Evolutionary conservation across 1,140 invertebrate genomes (phyloP).

Genomic region (Drosophila tani): DNA sequence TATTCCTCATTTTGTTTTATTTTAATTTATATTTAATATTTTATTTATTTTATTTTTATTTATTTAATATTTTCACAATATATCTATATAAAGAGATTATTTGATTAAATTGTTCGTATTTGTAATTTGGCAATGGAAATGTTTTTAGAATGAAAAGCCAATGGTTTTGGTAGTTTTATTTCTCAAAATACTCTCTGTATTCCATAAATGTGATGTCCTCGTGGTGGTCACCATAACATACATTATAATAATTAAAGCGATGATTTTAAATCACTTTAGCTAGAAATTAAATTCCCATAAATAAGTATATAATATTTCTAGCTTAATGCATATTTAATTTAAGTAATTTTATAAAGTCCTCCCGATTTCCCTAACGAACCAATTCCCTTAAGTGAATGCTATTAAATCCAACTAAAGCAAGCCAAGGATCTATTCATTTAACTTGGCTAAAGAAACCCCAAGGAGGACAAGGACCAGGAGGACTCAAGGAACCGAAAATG

Average conservation of each 20-base stretch:
- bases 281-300: neutral
- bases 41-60: neutral
- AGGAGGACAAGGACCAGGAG: conserved; percentile 8
- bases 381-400: conserved; percentile 11
- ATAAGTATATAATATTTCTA: neutral
- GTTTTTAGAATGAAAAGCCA: too few species aligned
- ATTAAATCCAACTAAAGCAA: conserved; percentile 12
- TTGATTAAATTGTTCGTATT: neutral
- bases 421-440: conserved; percentile 5
- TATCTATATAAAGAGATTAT: too few species aligned
- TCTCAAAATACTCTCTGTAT: neutral
- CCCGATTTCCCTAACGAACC: neutral
- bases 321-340: neutral
- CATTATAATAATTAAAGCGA: too few species aligned
- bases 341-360: neutral
- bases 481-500: conserved; percentile 6
- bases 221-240: neutral
- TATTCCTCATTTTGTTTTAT: neutral
- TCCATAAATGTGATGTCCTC: neutral
- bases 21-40: too few species aligned
- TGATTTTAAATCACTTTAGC: neutral
- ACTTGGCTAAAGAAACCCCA: conserved; percentile 1
- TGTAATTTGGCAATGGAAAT: neutral
- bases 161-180: too few species aligned
- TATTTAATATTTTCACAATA: too few species aligned